Conservation (phyloP, 1,140 invertebrate genomes). For the Leptinotarsa lineolata region DNA sequence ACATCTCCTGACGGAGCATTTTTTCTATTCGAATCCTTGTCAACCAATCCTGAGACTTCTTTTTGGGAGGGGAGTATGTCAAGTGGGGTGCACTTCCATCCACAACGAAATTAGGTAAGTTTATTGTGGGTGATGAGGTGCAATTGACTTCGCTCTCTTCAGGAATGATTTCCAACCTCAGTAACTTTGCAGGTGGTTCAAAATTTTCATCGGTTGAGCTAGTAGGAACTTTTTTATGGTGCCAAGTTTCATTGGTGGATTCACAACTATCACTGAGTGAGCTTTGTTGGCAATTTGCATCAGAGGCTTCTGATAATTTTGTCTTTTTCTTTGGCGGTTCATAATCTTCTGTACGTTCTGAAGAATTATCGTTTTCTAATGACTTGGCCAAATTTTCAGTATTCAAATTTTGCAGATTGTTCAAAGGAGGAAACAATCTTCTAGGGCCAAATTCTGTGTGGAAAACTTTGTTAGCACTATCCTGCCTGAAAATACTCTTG, state of each 20-base stretch:
- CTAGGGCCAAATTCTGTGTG: conserved; percentile 38
- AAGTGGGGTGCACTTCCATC: conserved; percentile 77
- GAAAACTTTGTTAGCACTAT: conserved; percentile 36
- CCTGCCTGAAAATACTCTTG: conserved; percentile 32
- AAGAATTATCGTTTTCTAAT: conserved; percentile 24
- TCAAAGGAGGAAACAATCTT: conserved; percentile 38
- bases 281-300: no score
- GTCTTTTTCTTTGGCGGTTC: conserved; percentile 25
- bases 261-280: no score
- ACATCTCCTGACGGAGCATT: conserved; percentile 41
- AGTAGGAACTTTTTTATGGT: no score
- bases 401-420: conserved; percentile 26
- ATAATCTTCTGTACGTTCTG: conserved; percentile 25
- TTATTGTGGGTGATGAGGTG: conserved; percentile 63
- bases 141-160: conserved; percentile 20
- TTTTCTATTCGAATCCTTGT: conserved; percentile 69
- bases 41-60: conserved; percentile 72
- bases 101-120: conserved; percentile 77
- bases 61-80: conserved; percentile 70
- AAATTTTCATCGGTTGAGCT: not conserved
- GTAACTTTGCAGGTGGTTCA: conserved; percentile 23
- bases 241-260: no score
- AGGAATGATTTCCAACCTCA: conserved; percentile 30
- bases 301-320: conserved; percentile 32
- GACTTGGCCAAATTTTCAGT: conserved; percentile 14